phyloP scores from a whole-genome alignment of 1,140 invertebrate genomes.

The Teleopsis dalmanni region DNA sequence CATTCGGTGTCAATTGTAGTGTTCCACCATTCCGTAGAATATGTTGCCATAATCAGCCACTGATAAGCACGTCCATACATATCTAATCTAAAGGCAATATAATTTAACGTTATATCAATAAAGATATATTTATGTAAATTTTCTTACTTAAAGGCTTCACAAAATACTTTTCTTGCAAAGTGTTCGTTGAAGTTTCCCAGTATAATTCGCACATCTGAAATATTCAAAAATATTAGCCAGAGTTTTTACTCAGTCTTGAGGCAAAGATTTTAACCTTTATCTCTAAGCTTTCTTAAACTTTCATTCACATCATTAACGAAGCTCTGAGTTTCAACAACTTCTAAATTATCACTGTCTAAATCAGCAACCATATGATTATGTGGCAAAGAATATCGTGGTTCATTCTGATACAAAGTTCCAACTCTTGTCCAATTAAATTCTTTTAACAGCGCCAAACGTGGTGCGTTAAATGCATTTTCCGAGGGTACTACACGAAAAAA shows the following conservation, averaged over 20 bases:
- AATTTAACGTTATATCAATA: neutral
- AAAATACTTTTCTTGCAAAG: slow-evolving; percentile 90
- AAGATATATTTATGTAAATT: slow-evolving; percentile 46
- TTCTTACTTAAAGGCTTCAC: slow-evolving; percentile 72
- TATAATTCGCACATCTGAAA: slow-evolving; percentile 94
- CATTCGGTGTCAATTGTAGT: slow-evolving; percentile 55
- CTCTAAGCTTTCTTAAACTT: slow-evolving; percentile 77
- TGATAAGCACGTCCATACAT: slow-evolving; percentile 90
- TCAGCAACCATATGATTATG: slow-evolving; percentile 87
- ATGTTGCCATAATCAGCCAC: slow-evolving; percentile 92
- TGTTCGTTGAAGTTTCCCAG: slow-evolving; percentile 93
- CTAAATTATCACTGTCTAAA: slow-evolving; percentile 71
- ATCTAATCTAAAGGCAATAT: slow-evolving; percentile 52
- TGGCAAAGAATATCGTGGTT: slow-evolving; percentile 86
- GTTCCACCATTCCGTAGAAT: slow-evolving; percentile 71
- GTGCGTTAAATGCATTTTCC: slow-evolving; percentile 92
- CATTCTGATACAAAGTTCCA: slow-evolving; percentile 95
- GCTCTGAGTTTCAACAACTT: slow-evolving; percentile 85
- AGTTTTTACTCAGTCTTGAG: too few species aligned
- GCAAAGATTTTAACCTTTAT: too few species aligned
- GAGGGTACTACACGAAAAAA: slow-evolving; percentile 94
- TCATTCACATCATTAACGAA: slow-evolving; percentile 84
- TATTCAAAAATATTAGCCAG: too few species aligned
- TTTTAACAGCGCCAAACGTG: slow-evolving; percentile 76
- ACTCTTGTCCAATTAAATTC: slow-evolving; percentile 96